These are phyloP conservation scores for Sceloporus undulatus DNA, from an alignment of 2,113 vertebrate genomes.

Conservation along the genomic window DNA sequence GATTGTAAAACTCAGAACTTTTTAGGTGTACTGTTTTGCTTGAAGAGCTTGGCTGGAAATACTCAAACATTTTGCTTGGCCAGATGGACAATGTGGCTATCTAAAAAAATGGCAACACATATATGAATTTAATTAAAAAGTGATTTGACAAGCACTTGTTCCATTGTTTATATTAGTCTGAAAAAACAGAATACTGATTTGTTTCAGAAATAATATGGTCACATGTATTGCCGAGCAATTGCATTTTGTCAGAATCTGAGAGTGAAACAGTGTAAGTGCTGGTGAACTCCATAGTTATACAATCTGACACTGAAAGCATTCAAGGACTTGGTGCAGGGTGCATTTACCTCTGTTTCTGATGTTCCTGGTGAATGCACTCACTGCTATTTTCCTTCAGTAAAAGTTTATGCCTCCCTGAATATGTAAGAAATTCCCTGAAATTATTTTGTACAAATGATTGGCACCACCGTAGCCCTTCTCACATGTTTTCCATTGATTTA, in stretches of 20 bases:
- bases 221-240: accelerated
- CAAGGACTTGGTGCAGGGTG: not conserved
- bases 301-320: not conserved
- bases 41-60: conserved; percentile 72
- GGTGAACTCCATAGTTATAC: not conserved
- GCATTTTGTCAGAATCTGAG: not conserved
- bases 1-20: conserved; percentile 20
- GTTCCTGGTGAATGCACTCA: not conserved
- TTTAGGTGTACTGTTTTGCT: conserved; percentile 40
- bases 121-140: conserved; percentile 79
- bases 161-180: conserved; percentile 67
- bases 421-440: not conserved
- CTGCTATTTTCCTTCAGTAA: not conserved
- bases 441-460: not conserved
- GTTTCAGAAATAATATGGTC: conserved; percentile 21
- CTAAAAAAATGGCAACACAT: conserved; percentile 79
- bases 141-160: conserved; percentile 73
- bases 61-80: conserved; percentile 71
- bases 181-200: conserved; percentile 52
- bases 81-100: conserved; percentile 80
- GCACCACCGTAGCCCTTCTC: not conserved
- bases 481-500: not conserved
- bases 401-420: not conserved
- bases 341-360: not conserved
- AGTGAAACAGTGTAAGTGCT: not conserved